These are phyloP conservation scores for Cylloceria caligata DNA, from an alignment of 2,888 invertebrate genomes.

Conservation along the genomic window DNA sequence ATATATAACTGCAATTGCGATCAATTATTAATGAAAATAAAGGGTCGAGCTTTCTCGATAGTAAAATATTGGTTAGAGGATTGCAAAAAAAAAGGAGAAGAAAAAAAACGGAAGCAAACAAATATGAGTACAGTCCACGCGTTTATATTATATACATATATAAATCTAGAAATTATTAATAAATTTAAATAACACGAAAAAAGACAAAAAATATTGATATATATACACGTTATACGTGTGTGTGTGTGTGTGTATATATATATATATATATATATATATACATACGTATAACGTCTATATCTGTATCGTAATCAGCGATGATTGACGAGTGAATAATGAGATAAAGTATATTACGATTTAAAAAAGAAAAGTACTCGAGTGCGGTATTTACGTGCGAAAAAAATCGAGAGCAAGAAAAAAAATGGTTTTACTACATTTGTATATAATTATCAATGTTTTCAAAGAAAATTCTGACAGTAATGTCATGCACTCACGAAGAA, in stretches of 20 bases:
- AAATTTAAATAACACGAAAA: conserved; percentile 72
- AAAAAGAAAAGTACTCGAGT: conserved; percentile 7
- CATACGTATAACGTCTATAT: too few relatives aligned
- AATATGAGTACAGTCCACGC: conserved; percentile 81
- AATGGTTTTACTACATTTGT: conserved; percentile 84
- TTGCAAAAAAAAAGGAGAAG: conserved; percentile 66
- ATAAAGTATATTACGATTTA: conserved; percentile 38
- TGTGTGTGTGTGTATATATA: too few relatives aligned
- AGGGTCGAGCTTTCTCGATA: conserved; percentile 9
- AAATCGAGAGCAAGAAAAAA: conserved; percentile 78
- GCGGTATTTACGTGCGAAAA: conserved; percentile 66
- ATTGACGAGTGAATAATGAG: too few relatives aligned
- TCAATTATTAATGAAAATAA: conserved; percentile 78
- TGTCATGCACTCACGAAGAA: not conserved
- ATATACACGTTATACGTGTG: too few relatives aligned
- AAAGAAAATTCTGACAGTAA: conserved; percentile 73
- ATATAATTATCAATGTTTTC: conserved; percentile 84
- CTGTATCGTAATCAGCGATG: too few relatives aligned
- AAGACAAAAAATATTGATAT: conserved; percentile 47
- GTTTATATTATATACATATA: conserved; percentile 81
- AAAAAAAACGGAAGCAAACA: conserved; percentile 69
- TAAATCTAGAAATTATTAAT: too few relatives aligned
- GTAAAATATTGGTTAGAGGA: conserved; percentile 58
- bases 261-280: too few relatives aligned
- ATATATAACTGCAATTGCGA: conserved; percentile 77